phyloP scores from a whole-genome alignment of 1,140 invertebrate species.

The Calephelis nemesis region DNA sequence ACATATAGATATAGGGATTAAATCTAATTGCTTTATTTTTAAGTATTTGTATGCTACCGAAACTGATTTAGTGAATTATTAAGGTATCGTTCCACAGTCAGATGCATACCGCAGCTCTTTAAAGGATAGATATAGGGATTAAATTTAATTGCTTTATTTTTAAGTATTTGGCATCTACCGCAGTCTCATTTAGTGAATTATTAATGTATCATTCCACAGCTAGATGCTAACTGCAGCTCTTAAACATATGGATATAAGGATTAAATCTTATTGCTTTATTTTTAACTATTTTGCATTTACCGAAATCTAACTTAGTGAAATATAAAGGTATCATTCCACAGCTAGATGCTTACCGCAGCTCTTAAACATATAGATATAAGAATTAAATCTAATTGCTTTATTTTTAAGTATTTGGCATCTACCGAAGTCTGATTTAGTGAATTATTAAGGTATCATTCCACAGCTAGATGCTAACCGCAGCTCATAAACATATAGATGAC shows the following conservation, averaged over 20 bases:
- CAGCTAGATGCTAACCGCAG: no score
- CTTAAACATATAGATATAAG: neutral
- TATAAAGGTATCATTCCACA: neutral
- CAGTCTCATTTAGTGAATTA: neutral
- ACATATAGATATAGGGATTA: no score
- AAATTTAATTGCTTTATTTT: constrained; percentile 13
- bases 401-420: neutral
- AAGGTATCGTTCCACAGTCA: no score
- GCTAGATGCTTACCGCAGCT: no score
- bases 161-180: neutral
- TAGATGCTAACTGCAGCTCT: no score
- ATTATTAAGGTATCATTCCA: neutral
- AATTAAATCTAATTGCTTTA: constrained; percentile 14
- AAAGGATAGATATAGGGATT: no score
- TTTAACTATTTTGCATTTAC: neutral
- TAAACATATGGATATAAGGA: neutral
- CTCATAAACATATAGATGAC: no score
- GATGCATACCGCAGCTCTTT: no score
- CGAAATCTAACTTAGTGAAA: neutral
- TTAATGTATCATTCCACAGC: neutral
- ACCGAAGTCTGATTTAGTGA: neutral
- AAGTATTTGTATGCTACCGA: no score
- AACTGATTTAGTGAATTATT: neutral
- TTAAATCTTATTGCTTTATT: constrained; percentile 16
- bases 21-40: constrained; percentile 15